Evolutionary conservation across 2,113 vertebrate species (phyloP), one percentile per base, ranked within the genome.

Genomic region (Hemicordylus capensis): DNA sequence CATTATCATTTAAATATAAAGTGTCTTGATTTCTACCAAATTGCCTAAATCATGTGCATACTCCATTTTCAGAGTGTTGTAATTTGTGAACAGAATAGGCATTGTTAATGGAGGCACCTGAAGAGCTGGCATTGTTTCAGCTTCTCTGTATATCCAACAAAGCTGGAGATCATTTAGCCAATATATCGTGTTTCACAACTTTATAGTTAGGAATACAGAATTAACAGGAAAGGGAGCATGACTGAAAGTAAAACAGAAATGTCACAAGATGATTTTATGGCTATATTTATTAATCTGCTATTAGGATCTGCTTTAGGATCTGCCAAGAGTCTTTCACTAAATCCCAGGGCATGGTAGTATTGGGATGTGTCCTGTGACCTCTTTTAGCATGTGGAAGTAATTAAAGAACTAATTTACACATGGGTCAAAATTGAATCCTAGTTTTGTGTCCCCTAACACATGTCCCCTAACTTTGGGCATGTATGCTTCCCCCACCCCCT

Each of bases 21-120:
- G 67, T 37, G 20, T 6, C 34, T 67, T 67, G n/a, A 67, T 67
- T 67, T 67, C 15, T 39, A 67, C 14, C 66, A 67, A 17, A 67
- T 2, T 67, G 64, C n/a, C 64, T 34, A 12, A 17, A 67, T 34
- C n/a, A 37, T 58, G 56, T 15, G 19, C n/a, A n/a, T n/a, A n/a
- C n/a, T n/a, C n/a, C n/a, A n/a, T n/a, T n/a, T n/a, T n/a, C n/a
- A 59, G 70, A 67, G 14, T 15, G 26, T 22, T 69, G 84, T 93
- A 88, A 2, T 63, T n/a, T 81, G 48, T 74, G 22, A 90, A 84
- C 24, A 83, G 56, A 90, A 83, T 4, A 3, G 39, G 28, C 56
- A 69, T 88, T 91, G 59, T 58, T 89, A 59, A 59, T 78, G 17
- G 89, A 89, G n/a, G 87, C 83, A 76, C 85, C 37, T 58, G 70